A percentile compares a stretch with the other conserved stretches of the same genome.
Evolutionary conservation across 2,113 vertebrate species (phyloP).

Genomic region (Channa argus): DNA sequence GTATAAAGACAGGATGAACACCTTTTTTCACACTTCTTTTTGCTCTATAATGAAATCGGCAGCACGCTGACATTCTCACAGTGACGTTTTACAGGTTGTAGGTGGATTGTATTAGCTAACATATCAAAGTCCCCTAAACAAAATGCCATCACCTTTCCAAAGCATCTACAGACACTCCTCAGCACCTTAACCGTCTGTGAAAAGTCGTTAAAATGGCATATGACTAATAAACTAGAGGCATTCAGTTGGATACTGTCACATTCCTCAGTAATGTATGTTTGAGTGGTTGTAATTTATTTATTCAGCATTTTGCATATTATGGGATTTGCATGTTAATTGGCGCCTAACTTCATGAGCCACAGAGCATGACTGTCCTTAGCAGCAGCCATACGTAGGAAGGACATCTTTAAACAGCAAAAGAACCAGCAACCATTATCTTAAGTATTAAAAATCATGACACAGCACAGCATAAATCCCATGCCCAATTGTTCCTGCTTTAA

Average conservation of each 20-base stretch:
- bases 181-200: constrained; percentile 38
- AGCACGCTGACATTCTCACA: constrained; percentile 2
- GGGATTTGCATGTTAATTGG: constrained; percentile 63
- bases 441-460: constrained; percentile 56
- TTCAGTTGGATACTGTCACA: constrained; percentile 41
- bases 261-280: constrained; percentile 19
- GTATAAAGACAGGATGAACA: too few species aligned
- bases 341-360: constrained; percentile 19
- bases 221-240: constrained; percentile 24
- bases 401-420: constrained; percentile 37
- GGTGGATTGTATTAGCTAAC: constrained; percentile 27
- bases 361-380: constrained; percentile 37
- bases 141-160: constrained; percentile 20
- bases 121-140: constrained; percentile 3
- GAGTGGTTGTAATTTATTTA: constrained; percentile 55
- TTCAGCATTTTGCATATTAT: constrained; percentile 60
- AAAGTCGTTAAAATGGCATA: constrained; percentile 35
- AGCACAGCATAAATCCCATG: constrained; percentile 50
- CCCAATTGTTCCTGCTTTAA: constrained; percentile 55
- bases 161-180: constrained; percentile 10
- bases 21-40: too few species aligned
- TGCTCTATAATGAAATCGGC: background rate
- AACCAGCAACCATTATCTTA: constrained; percentile 45
- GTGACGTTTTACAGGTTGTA: constrained; percentile 5
- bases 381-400: constrained; percentile 18